Conservation (phyloP, 2,888 invertebrate genomes). For the Germaria angustata region DNA sequence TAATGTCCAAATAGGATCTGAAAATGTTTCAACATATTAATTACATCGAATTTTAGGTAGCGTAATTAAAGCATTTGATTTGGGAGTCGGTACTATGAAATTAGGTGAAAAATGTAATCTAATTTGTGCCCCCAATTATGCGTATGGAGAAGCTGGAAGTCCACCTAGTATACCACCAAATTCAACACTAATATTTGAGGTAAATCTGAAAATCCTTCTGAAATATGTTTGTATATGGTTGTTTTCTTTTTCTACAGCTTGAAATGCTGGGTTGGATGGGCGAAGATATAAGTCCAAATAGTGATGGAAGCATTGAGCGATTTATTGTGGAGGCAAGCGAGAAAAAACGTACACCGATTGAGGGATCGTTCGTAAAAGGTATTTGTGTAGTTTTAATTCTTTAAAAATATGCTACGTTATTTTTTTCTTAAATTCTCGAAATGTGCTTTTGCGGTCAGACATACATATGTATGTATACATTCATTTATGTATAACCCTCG, state of each 20-base stretch:
- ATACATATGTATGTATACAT: no score
- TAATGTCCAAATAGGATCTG: not conserved
- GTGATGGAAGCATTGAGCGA: slow-evolving; percentile 91
- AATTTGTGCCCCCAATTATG: slow-evolving; percentile 93
- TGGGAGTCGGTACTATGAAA: slow-evolving; percentile 96
- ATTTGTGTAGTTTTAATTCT: slow-evolving; percentile 68
- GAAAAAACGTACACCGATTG: slow-evolving; percentile 87
- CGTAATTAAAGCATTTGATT: slow-evolving; percentile 97
- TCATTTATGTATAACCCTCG: no score
- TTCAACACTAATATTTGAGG: slow-evolving; percentile 93
- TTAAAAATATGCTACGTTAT: not conserved
- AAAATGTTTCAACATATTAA: not conserved
- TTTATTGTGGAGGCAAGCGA: slow-evolving; percentile 86
- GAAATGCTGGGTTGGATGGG: slow-evolving; percentile 93
- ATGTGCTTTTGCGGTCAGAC: not conserved
- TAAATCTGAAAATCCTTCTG: slow-evolving; percentile 74
- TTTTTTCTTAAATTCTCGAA: no score
- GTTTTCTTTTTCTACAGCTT: slow-evolving; percentile 82
- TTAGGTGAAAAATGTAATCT: slow-evolving; percentile 91
- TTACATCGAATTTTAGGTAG: slow-evolving; percentile 82
- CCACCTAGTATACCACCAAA: slow-evolving; percentile 94
- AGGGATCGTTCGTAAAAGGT: slow-evolving; percentile 92
- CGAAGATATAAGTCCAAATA: slow-evolving; percentile 92
- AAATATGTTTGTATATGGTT: not conserved
- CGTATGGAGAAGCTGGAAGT: slow-evolving; percentile 91